Conservation (phyloP, 2,113 vertebrate species). For the Hoplias malabaricus region DNA sequence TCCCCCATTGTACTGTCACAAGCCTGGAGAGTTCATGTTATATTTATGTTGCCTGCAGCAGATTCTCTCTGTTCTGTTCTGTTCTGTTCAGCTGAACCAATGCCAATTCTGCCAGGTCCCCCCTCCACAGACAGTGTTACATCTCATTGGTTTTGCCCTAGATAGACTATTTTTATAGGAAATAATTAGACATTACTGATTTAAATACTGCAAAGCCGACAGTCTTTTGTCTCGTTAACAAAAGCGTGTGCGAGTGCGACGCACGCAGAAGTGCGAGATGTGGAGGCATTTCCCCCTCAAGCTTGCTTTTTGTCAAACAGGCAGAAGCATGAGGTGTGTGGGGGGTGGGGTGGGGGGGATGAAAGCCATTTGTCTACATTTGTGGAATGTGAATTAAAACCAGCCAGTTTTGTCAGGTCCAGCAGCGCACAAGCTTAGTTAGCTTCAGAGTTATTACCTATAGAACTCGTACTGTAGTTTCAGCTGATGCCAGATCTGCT, state of each 20-base stretch:
- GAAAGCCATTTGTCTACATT: background rate
- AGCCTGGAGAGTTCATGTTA: slow-evolving; percentile 72
- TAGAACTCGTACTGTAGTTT: background rate
- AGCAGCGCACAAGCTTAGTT: background rate
- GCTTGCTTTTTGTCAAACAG: slow-evolving; percentile 50
- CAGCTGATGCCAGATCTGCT: background rate
- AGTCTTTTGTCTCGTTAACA: slow-evolving; percentile 66
- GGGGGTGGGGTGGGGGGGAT: too few relatives aligned
- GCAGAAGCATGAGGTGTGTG: background rate
- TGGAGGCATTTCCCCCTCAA: slow-evolving; percentile 55
- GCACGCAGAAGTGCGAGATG: slow-evolving; percentile 51
- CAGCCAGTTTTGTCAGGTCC: background rate
- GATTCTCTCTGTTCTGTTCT: slow-evolving; percentile 59
- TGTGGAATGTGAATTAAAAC: background rate
- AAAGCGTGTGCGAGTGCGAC: slow-evolving; percentile 21
- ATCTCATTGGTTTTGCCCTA: slow-evolving; percentile 74
- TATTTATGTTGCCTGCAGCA: slow-evolving; percentile 78
- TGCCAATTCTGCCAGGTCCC: slow-evolving; percentile 70
- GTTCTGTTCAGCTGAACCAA: slow-evolving; percentile 70
- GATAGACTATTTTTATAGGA: slow-evolving; percentile 74
- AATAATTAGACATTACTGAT: slow-evolving; percentile 78
- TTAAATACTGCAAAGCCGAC: slow-evolving; percentile 74
- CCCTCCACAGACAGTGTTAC: slow-evolving; percentile 76
- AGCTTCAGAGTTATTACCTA: background rate
- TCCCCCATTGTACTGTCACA: slow-evolving; percentile 65